Percentiles rank a stretch among this genome's conserved stretches.
Conservation (phyloP, 2,113 vertebrate species). For the Paracanthobrama guichenoti region DNA sequence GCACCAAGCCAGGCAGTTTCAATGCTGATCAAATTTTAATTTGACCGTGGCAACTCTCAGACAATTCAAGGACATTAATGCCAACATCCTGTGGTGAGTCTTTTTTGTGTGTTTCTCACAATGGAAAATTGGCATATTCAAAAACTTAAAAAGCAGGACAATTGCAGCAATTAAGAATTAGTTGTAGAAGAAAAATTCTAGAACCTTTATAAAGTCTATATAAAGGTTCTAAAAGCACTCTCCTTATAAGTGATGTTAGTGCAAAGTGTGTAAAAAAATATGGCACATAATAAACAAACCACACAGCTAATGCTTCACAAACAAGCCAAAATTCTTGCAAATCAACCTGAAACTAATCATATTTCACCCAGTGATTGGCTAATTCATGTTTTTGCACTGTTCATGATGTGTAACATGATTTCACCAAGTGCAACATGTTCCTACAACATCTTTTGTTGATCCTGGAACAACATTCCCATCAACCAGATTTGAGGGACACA, state of each 20-base stretch:
- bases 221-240: not conserved
- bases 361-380: not conserved
- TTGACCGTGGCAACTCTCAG: not conserved
- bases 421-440: too few species aligned
- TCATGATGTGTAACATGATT: too few species aligned
- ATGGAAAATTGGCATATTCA: not conserved
- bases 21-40: not conserved
- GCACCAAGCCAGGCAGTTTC: conserved; percentile 2
- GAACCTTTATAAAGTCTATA: not conserved
- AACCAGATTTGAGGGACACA: too few species aligned
- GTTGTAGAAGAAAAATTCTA: too few species aligned
- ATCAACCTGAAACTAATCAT: not conserved
- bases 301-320: not conserved
- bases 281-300: not conserved
- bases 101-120: not conserved
- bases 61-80: conserved; percentile 1
- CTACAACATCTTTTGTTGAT: too few species aligned
- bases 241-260: too few species aligned
- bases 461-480: too few species aligned
- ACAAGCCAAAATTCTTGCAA: not conserved
- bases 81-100: not conserved
- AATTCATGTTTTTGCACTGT: not conserved
- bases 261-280: too few species aligned
- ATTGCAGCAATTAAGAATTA: not conserved
- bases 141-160: not conserved